Conservation (phyloP, 2,888 invertebrate genomes). For the Sesia bembeciformis region DNA sequence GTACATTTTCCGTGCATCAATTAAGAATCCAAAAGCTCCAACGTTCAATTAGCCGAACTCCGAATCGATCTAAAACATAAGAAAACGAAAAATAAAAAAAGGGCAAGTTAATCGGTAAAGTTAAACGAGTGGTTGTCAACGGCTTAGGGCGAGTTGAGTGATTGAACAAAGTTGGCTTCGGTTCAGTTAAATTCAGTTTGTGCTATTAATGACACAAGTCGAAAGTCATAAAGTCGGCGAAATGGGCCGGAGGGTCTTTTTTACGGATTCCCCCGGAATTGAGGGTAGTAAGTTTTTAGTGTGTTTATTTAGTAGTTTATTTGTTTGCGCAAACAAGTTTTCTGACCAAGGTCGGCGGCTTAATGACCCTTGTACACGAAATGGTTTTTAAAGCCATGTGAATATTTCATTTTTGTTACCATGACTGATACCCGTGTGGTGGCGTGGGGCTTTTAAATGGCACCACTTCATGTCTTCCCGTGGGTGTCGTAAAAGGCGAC, state of each 20-base stretch:
- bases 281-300: neutral
- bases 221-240: constrained; percentile 16
- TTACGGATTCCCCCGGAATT: neutral
- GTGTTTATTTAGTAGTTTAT: neutral
- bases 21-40: constrained; percentile 5
- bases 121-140: constrained; percentile 50
- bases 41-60: constrained; percentile 7
- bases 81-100: constrained; percentile 19
- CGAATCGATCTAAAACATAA: neutral
- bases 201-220: constrained; percentile 13
- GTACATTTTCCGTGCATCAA: constrained; percentile 4
- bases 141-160: constrained; percentile 34
- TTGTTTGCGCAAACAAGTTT: neutral
- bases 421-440: too few species aligned
- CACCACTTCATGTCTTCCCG: too few species aligned
- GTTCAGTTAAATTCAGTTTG: constrained; percentile 14
- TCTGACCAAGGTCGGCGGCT: too few species aligned
- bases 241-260: constrained; percentile 1
- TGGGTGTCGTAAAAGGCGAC: too few species aligned
- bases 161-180: constrained; percentile 23
- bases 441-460: too few species aligned
- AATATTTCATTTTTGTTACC: too few species aligned
- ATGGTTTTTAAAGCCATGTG: too few species aligned
- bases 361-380: too few species aligned
- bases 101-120: constrained; percentile 41